Percentiles rank a stretch among this genome's conserved stretches.
These are phyloP conservation scores for Drosophila mercatorum DNA, from an alignment of 2,888 invertebrate species.

Conservation along the genomic window DNA sequence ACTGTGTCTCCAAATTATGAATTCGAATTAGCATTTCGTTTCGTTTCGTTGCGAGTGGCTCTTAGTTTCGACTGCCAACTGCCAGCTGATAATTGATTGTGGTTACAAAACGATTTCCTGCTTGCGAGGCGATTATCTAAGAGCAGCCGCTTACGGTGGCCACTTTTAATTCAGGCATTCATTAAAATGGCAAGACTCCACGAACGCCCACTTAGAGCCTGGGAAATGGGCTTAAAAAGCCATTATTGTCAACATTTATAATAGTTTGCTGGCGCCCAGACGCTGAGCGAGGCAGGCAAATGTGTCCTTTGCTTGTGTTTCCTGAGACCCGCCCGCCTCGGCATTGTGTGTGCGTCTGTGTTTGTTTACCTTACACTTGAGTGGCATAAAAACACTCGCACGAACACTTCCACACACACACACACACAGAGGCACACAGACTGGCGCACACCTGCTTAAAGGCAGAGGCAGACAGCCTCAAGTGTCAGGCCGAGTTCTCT, in stretches of 20 bases:
- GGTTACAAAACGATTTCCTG: constrained; percentile 49
- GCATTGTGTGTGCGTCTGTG: constrained; percentile 64
- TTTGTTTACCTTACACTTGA: constrained; percentile 77
- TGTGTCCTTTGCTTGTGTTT: constrained; percentile 42
- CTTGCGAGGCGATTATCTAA: constrained; percentile 45
- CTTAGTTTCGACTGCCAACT: constrained; percentile 5
- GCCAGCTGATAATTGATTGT: constrained; percentile 39
- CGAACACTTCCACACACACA: constrained; percentile 31
- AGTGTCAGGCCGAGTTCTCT: constrained; percentile 55
- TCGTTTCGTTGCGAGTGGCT: background rate
- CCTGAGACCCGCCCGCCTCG: constrained; percentile 15
- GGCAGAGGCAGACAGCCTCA: constrained; percentile 55
- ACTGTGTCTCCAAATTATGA: constrained; percentile 3
- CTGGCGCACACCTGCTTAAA: constrained; percentile 41
- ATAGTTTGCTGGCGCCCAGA: constrained; percentile 65
- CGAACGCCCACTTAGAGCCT: constrained; percentile 31
- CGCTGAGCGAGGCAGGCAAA: constrained; percentile 31
- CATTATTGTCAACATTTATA: constrained; percentile 81
- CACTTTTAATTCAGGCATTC: constrained; percentile 61
- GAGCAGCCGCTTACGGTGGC: constrained; percentile 20
- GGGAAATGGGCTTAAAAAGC: constrained; percentile 78
- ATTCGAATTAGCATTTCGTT: constrained; percentile 8
- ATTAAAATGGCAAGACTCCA: constrained; percentile 64
- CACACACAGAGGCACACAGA: background rate
- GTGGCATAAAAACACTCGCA: constrained; percentile 66